These are phyloP conservation scores for Catalaphyllia jardinei DNA, from an alignment of 64 coral and sea anemone species.

Conservation along the genomic window DNA sequence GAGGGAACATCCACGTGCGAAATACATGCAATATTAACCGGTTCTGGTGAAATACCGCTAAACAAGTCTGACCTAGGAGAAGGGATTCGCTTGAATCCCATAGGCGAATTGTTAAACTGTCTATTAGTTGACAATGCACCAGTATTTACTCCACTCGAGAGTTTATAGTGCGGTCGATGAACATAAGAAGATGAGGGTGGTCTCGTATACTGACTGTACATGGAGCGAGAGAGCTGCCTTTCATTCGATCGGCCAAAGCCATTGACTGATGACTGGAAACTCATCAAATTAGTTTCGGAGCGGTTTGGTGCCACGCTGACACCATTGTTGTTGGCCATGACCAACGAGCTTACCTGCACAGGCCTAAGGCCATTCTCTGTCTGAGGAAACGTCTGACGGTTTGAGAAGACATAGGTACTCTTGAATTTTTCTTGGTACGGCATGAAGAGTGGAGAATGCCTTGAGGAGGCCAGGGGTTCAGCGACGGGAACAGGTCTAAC, in stretches of 20 bases:
- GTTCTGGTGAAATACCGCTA: slow-evolving; percentile 5
- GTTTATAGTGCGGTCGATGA: not conserved
- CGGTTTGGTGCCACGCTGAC: too few species aligned
- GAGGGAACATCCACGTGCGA: not conserved
- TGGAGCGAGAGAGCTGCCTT: not conserved
- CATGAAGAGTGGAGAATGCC: not conserved
- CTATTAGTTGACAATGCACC: not conserved
- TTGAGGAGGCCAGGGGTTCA: not conserved
- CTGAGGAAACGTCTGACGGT: not conserved
- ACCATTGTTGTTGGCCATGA: not conserved
- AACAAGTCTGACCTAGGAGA: slow-evolving; percentile 41
- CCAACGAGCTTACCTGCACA: slow-evolving; percentile 1
- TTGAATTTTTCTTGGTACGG: not conserved
- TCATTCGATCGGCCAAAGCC: slow-evolving; percentile 8
- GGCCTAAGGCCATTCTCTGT: not conserved
- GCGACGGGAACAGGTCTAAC: not conserved
- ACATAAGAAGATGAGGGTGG: not conserved
- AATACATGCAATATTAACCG: not conserved
- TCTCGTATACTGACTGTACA: not conserved
- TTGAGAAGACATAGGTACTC: slow-evolving; percentile 31
- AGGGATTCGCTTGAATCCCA: slow-evolving; percentile 7
- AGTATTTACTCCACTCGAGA: not conserved
- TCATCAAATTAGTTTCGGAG: not conserved
- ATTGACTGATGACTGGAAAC: not conserved
- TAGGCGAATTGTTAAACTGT: not conserved